These are phyloP conservation scores for Rugalucina vietnamica DNA, from an alignment of 2,888 invertebrate species.

Conservation along the genomic window DNA sequence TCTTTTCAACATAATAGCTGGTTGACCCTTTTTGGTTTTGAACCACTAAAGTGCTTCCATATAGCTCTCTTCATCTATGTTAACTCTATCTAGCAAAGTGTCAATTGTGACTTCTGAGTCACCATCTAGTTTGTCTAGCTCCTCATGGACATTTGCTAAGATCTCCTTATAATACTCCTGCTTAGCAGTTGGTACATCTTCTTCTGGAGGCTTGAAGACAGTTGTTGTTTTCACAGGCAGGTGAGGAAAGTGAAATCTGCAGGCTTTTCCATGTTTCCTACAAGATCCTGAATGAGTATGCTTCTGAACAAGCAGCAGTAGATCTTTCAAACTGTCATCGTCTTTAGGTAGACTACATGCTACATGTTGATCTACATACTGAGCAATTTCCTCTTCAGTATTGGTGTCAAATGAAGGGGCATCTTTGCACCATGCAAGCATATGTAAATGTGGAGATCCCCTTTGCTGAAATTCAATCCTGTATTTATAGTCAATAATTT, in stretches of 20 bases:
- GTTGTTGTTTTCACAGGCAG: constrained; percentile 40
- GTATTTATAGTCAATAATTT: constrained; percentile 61
- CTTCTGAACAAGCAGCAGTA: constrained; percentile 40
- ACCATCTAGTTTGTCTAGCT: constrained; percentile 1
- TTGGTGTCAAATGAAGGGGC: constrained; percentile 53
- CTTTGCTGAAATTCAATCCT: constrained; percentile 67
- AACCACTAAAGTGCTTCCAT: constrained; percentile 38
- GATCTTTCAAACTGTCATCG: constrained; percentile 24
- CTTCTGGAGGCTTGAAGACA: constrained; percentile 28
- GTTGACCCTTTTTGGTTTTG: constrained; percentile 52
- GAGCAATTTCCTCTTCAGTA: constrained; percentile 37
- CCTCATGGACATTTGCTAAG: constrained; percentile 27
- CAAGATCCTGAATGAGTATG: constrained; percentile 56
- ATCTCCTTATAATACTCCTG: constrained; percentile 10
- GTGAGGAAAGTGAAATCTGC: constrained; percentile 50
- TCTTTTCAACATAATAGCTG: constrained; percentile 41
- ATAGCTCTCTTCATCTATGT: constrained; percentile 31
- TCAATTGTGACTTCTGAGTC: constrained; percentile 10
- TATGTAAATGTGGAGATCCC: constrained; percentile 67
- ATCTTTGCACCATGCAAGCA: constrained; percentile 60
- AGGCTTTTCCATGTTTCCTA: constrained; percentile 45
- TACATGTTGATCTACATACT: constrained; percentile 48
- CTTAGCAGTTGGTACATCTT: not conserved
- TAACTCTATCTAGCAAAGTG: constrained; percentile 28
- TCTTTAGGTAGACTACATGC: constrained; percentile 50